Percentiles rank a stretch among this genome's conserved stretches.
These are phyloP conservation scores for Hemibagrus guttatus DNA, from an alignment of 2,797 vertebrate species.

Conservation along the genomic window DNA sequence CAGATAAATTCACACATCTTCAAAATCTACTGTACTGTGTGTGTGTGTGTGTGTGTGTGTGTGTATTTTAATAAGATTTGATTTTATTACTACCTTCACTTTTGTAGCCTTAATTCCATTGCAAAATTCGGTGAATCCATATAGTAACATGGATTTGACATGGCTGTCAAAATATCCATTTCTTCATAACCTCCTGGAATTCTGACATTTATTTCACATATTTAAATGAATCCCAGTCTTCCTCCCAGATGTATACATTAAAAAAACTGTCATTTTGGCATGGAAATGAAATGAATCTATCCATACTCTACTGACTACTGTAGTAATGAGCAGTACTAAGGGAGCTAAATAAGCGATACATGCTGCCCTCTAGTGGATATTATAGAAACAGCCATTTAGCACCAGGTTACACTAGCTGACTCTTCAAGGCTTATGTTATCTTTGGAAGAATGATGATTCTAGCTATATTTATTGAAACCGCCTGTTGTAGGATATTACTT, in stretches of 20 bases:
- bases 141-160: not conserved
- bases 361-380: conserved; percentile 18
- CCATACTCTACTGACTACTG: not conserved
- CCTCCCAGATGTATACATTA: not conserved
- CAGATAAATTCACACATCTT: not conserved
- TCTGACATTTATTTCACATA: not conserved
- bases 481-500: not conserved
- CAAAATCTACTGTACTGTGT: not conserved
- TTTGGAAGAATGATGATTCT: not conserved
- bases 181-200: not conserved
- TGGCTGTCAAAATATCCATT: not conserved
- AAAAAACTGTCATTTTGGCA: not conserved
- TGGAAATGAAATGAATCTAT: not conserved
- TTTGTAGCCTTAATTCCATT: not conserved
- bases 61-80: not conserved
- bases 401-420: not conserved
- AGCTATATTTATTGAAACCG: not conserved
- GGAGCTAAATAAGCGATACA: not conserved
- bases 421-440: not conserved
- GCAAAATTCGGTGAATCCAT: not conserved
- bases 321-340: not conserved
- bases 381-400: not conserved
- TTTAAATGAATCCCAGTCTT: not conserved
- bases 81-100: not conserved
- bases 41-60: not conserved